Evolutionary conservation across 1,140 invertebrate genomes (phyloP).

Genomic region (Ceratoteleas bidentatus): DNA sequence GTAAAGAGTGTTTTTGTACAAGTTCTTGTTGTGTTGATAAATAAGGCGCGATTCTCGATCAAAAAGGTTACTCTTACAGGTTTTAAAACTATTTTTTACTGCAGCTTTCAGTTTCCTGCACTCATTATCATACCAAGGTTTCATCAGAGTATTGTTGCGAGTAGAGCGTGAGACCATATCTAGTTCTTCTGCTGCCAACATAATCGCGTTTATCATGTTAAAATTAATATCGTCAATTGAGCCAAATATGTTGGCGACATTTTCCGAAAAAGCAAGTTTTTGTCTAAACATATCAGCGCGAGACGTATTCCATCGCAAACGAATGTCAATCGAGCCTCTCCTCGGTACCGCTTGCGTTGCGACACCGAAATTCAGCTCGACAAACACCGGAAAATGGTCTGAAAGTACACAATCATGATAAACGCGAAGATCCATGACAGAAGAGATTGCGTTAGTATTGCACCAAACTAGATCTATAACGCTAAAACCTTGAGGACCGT

Average conservation of each 20-base stretch:
- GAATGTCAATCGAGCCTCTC: background rate
- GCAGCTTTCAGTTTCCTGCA: background rate
- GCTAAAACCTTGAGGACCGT: constrained; percentile 13
- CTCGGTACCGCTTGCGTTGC: background rate
- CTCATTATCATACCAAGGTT: constrained; percentile 2
- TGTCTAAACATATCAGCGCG: background rate
- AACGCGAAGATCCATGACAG: background rate
- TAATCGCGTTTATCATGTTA: background rate
- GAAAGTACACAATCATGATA: background rate
- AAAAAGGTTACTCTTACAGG: background rate
- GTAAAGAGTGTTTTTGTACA: background rate
- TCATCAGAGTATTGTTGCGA: background rate
- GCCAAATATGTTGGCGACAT: background rate
- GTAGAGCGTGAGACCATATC: background rate
- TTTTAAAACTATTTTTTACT: background rate
- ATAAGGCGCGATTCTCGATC: background rate
- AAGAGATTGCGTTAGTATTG: background rate
- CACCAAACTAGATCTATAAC: constrained; percentile 22
- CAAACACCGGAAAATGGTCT: background rate
- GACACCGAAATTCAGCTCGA: background rate
- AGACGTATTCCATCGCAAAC: background rate
- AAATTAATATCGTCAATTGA: background rate
- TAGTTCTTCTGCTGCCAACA: background rate
- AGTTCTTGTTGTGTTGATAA: background rate
- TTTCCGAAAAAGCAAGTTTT: background rate